Conservation (phyloP, 1,140 invertebrate genomes). For the Micrasema minimum region DNA sequence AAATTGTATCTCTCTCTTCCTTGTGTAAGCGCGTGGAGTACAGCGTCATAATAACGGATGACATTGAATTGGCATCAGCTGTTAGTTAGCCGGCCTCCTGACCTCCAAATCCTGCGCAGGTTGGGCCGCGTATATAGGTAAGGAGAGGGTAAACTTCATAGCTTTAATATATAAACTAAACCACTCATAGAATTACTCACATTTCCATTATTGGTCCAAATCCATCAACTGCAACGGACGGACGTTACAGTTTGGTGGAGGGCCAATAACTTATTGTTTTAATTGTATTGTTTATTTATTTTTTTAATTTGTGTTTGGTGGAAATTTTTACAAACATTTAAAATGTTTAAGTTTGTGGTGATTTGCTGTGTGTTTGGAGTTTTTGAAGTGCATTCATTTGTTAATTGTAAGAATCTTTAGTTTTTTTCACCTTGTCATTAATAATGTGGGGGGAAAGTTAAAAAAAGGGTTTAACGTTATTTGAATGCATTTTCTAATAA, state of each 20-base stretch:
- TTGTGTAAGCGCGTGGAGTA: background rate
- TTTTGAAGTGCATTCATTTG: constrained; percentile 34
- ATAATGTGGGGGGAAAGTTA: too few relatives aligned
- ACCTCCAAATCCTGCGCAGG: constrained; percentile 39
- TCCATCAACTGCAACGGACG: constrained; percentile 26
- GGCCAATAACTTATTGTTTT: constrained; percentile 11
- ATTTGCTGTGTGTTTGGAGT: constrained; percentile 6
- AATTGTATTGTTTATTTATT: constrained; percentile 26
- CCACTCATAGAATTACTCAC: constrained; percentile 5
- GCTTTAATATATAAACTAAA: constrained; percentile 32
- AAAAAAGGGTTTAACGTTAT: too few relatives aligned
- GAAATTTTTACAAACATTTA: constrained; percentile 2
- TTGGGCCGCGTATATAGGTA: constrained; percentile 46
- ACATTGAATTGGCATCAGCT: constrained; percentile 45
- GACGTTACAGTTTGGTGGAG: constrained; percentile 35
- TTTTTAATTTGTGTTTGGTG: constrained; percentile 7
- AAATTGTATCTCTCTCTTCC: constrained; percentile 28
- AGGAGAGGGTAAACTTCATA: constrained; percentile 38
- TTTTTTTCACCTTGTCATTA: too few relatives aligned
- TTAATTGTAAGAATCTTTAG: constrained; percentile 45
- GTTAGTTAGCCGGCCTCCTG: constrained; percentile 7
- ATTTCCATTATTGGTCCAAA: constrained; percentile 32
- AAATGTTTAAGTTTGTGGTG: constrained; percentile 35
- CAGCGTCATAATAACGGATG: constrained; percentile 30
- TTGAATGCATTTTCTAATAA: too few relatives aligned